Evolutionary conservation across 1,140 invertebrate species (phyloP), one percentile per base, ranked within the genome.

Genomic region (Philopotamus ludificatus): DNA sequence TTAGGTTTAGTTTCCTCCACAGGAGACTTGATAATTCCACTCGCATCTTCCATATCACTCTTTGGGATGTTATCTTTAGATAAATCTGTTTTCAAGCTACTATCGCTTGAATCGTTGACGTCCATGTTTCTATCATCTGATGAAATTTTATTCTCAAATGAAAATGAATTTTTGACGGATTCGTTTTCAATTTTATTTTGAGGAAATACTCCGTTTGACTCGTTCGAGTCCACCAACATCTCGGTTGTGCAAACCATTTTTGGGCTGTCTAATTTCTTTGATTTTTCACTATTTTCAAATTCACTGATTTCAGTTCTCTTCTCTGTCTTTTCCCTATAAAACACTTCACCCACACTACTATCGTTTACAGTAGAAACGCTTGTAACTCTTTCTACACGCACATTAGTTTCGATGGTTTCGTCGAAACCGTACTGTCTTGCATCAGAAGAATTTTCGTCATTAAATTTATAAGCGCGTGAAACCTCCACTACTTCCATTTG

Each of bases 1-100:
- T 78, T 81, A 68, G 77, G 78, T 55, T 80, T 78, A n/a, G n/a
- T n/a, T 20, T 72, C 72, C 62, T 79, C 76, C 23, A 75, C 74
- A 22, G 20, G 3, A 73, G 23, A 66, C 71, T 73, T 79, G 50
- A 79, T 77, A 22, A 71, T 71, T 61, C 77, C 75, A 7, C 16
- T 45, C 16, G 72, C 72, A 65, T 79, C 59, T 25, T 8, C 25
- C 20, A 16, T 22, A n/a, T 23, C 42, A 1, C 4, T 34, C 12
- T 34, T 34, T 34, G 28, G 12, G 12, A 34, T 34, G 12, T 34
- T 34, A 7, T 57, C 25, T 16, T 42, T 47, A 3, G 23, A 47
- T 7, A 12, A 7, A 12, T 34, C 28, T 7, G 28, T 12, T 34
- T 34, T 34, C 12, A 12, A 7, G 12, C 28, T 34, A 45, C 39